Conservation (phyloP, 2,888 invertebrate species). For the Acanthosoma haemorrhoidale region DNA sequence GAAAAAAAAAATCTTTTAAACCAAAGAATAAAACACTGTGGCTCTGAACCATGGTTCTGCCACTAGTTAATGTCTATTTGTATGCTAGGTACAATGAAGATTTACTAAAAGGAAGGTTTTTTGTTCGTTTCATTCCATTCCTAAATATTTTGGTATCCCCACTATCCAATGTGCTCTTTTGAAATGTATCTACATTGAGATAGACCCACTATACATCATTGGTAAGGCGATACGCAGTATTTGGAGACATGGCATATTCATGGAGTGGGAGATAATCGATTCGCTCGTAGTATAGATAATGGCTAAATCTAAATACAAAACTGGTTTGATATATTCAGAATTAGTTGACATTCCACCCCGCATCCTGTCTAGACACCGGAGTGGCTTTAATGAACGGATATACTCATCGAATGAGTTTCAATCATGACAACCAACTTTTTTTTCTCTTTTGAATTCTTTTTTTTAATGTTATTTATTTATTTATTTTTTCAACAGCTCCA, state of each 20-base stretch:
- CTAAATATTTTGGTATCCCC: too few relatives aligned
- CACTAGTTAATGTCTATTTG: too few relatives aligned
- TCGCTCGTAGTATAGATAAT: not conserved
- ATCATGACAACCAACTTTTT: not conserved
- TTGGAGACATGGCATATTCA: not conserved
- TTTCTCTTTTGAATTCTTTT: not conserved
- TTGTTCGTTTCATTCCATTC: too few relatives aligned
- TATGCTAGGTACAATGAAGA: too few relatives aligned
- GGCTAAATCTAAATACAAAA: slow-evolving; percentile 9
- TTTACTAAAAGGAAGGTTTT: too few relatives aligned
- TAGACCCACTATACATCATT: not conserved
- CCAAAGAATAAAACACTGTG: too few relatives aligned
- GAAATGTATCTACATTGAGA: too few relatives aligned
- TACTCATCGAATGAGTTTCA: not conserved
- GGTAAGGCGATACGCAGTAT: not conserved
- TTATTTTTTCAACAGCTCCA: too few relatives aligned
- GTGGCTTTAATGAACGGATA: not conserved
- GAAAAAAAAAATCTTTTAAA: too few relatives aligned
- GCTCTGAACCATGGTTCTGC: too few relatives aligned
- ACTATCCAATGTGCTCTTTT: too few relatives aligned
- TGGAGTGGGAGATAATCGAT: not conserved
- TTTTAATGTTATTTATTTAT: too few relatives aligned
- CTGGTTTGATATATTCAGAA: slow-evolving; percentile 7
- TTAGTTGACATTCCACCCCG: slow-evolving; percentile 12
- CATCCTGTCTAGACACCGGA: not conserved